phyloP scores from a whole-genome alignment of 2,888 invertebrate genomes.

The Theodoxus fluviatilis region DNA sequence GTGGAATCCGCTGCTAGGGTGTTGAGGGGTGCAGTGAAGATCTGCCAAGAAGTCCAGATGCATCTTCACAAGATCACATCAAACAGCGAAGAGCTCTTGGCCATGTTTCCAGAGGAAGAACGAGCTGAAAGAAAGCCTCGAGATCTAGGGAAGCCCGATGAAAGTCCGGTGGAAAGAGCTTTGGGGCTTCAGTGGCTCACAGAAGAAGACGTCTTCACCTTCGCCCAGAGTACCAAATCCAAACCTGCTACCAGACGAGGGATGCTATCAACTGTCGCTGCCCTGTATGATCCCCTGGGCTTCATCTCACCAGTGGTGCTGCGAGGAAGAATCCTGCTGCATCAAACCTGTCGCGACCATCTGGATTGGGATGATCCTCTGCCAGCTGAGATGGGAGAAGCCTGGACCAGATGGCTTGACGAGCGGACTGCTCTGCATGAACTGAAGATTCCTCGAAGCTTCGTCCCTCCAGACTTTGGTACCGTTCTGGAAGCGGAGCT shows the following conservation, averaged over 20 bases:
- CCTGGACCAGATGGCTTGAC: constrained; percentile 26
- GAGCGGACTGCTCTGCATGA: constrained; percentile 23
- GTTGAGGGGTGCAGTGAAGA: constrained; percentile 25
- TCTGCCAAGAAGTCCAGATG: constrained; percentile 35
- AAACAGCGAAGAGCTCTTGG: constrained; percentile 36
- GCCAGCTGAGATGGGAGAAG: constrained; percentile 17
- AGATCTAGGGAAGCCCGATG: constrained; percentile 23
- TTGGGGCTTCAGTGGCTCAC: constrained; percentile 41
- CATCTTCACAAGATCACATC: constrained; percentile 38
- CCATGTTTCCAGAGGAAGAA: constrained; percentile 30
- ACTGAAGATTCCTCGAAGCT: constrained; percentile 20
- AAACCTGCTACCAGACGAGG: constrained; percentile 31
- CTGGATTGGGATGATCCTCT: constrained; percentile 35
- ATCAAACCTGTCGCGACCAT: constrained; percentile 27
- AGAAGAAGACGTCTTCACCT: constrained; percentile 32
- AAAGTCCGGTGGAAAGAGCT: constrained; percentile 28
- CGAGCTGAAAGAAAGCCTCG: constrained; percentile 26
- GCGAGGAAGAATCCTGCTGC: constrained; percentile 32
- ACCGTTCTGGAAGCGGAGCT: constrained; percentile 16
- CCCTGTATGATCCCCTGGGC: constrained; percentile 38
- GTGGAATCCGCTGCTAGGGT: constrained; percentile 31
- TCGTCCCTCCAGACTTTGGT: constrained; percentile 29
- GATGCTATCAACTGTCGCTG: constrained; percentile 32
- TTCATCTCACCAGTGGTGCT: constrained; percentile 33
- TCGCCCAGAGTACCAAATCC: neutral